A percentile compares a stretch with the other conserved stretches of the same genome.
Conservation (phyloP, 2,888 invertebrate species). For the Lamellibrachia columna region DNA sequence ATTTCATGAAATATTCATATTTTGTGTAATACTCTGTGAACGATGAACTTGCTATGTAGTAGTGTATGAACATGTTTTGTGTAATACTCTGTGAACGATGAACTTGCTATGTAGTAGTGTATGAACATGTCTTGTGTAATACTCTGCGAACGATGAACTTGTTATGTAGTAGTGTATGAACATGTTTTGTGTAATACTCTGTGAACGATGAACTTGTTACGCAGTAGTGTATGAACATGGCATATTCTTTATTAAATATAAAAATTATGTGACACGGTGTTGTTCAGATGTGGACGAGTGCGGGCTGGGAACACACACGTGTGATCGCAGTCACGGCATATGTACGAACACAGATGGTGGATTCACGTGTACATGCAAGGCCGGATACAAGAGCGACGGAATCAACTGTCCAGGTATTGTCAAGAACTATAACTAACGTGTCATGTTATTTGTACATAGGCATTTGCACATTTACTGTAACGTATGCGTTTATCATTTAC, state of each 20-base stretch:
- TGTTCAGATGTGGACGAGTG: slow-evolving; percentile 25
- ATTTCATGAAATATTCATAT: background rate
- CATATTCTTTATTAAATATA: background rate
- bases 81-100: background rate
- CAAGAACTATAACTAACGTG: background rate
- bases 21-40: background rate
- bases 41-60: background rate
- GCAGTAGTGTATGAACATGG: background rate
- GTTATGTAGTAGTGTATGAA: background rate
- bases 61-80: background rate
- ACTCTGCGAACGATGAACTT: background rate
- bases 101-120: background rate
- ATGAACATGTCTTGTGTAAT: background rate
- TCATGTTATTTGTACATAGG: background rate
- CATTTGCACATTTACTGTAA: background rate
- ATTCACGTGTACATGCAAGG: slow-evolving; percentile 23
- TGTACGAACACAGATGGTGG: slow-evolving; percentile 21
- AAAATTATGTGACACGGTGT: background rate
- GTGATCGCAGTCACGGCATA: slow-evolving; percentile 1
- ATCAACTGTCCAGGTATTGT: slow-evolving; percentile 13
- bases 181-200: background rate
- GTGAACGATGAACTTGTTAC: background rate
- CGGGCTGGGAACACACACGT: slow-evolving; percentile 18
- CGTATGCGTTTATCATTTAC: too few species aligned
- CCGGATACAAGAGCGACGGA: slow-evolving; percentile 21